phyloP scores from a whole-genome alignment of 2,113 vertebrate species.

The Syrrhaptes paradoxus region DNA sequence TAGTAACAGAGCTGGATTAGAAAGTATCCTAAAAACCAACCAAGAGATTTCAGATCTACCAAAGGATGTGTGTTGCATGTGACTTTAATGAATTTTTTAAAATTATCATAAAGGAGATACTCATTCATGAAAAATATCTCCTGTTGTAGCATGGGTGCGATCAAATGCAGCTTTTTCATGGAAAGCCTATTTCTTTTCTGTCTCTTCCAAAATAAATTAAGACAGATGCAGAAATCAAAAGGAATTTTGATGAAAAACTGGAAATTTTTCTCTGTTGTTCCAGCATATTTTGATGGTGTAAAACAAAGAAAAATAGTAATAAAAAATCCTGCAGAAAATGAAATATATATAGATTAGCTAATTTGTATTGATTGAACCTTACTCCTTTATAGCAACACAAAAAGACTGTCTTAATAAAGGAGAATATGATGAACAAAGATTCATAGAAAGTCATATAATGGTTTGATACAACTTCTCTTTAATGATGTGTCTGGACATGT shows the following conservation, averaged over 20 bases:
- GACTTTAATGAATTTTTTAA: neutral
- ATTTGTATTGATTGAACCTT: neutral
- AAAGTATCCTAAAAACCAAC: neutral
- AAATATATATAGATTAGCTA: neutral
- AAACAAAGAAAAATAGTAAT: neutral
- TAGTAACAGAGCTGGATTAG: neutral
- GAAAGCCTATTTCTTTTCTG: neutral
- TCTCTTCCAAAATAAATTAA: neutral
- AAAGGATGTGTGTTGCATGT: neutral
- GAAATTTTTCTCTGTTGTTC: neutral
- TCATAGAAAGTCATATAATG: neutral
- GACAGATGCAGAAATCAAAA: neutral
- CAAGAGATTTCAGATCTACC: neutral
- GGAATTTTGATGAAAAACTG: slow-evolving; percentile 7
- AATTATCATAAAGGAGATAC: neutral
- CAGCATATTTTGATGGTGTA: neutral
- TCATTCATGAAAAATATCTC: neutral
- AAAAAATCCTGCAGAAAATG: neutral
- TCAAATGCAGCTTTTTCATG: neutral
- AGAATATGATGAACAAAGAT: neutral
- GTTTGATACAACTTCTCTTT: neutral
- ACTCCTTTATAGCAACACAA: neutral
- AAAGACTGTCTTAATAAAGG: neutral
- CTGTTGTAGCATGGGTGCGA: neutral
- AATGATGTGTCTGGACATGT: neutral